phyloP scores from a whole-genome alignment of 2,888 invertebrate genomes.

The Lottia gigantea region DNA sequence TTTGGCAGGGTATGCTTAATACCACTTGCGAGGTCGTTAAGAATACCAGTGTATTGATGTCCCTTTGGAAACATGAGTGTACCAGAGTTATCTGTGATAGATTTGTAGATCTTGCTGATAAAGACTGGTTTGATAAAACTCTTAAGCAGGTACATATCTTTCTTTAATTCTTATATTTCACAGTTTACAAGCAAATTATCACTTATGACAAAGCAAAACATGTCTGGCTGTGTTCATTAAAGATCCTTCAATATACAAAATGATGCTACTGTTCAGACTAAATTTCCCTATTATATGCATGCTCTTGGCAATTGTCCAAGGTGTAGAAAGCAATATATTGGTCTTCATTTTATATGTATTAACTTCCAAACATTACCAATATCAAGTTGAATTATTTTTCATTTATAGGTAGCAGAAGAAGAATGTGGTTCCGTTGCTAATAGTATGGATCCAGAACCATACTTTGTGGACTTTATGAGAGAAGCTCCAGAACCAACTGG shows the following conservation, averaged over 20 bases:
- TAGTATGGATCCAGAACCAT: slow-evolving; percentile 83
- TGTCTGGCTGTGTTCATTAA: too few relatives aligned
- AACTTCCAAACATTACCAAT: neutral
- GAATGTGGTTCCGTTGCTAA: slow-evolving; percentile 73
- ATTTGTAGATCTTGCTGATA: slow-evolving; percentile 70
- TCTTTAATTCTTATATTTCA: neutral
- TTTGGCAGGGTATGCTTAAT: slow-evolving; percentile 95
- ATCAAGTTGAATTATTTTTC: neutral
- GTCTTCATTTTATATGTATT: too few relatives aligned
- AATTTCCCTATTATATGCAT: too few relatives aligned
- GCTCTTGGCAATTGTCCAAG: too few relatives aligned
- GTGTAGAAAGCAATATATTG: too few relatives aligned
- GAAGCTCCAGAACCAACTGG: slow-evolving; percentile 98
- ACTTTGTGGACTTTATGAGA: slow-evolving; percentile 96
- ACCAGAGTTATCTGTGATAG: slow-evolving; percentile 75
- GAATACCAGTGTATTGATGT: slow-evolving; percentile 83
- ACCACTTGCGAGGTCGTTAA: slow-evolving; percentile 89
- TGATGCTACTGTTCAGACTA: too few relatives aligned
- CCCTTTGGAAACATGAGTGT: slow-evolving; percentile 95
- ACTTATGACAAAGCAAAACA: too few relatives aligned
- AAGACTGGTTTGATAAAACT: slow-evolving; percentile 85
- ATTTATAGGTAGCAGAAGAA: slow-evolving; percentile 73
- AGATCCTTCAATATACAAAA: too few relatives aligned
- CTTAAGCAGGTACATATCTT: slow-evolving; percentile 68
- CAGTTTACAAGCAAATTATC: too few relatives aligned